Percentiles rank a stretch among this genome's conserved stretches.
Conservation (phyloP, 2,888 invertebrate species). For the Punctoribates punctum region DNA sequence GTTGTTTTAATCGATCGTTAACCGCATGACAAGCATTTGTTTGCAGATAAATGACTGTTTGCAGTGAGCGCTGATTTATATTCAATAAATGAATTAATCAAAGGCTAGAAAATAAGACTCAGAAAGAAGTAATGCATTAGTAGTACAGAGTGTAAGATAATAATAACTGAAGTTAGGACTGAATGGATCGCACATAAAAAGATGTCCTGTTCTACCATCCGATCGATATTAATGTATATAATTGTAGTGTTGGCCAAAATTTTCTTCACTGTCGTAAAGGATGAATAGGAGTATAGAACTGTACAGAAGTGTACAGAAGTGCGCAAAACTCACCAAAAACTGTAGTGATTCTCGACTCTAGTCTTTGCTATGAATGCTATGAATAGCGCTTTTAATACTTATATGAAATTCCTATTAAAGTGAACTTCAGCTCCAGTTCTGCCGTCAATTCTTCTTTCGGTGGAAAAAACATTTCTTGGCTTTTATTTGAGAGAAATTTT, state of each 20-base stretch:
- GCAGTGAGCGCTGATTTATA: too few species aligned
- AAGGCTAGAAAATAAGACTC: too few species aligned
- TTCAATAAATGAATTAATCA: too few species aligned
- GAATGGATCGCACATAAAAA: slow-evolving; percentile 31
- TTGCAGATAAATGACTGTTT: too few species aligned
- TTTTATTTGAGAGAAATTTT: neutral
- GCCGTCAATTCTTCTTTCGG: neutral
- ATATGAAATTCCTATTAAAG: neutral
- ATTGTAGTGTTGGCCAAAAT: neutral
- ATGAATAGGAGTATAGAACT: neutral
- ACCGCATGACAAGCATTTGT: too few species aligned
- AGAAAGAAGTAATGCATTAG: too few species aligned
- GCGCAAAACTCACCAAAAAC: neutral
- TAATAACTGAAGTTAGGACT: neutral
- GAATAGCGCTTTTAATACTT: neutral
- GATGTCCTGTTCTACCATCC: slow-evolving; percentile 20
- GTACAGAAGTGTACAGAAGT: neutral
- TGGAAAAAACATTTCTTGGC: neutral
- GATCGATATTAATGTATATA: slow-evolving; percentile 30
- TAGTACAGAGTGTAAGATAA: neutral
- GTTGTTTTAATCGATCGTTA: too few species aligned
- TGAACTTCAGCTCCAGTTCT: slow-evolving; percentile 16
- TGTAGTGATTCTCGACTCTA: neutral
- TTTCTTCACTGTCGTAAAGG: neutral
- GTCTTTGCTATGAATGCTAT: neutral